Percentiles rank a stretch among this genome's conserved stretches.
Evolutionary conservation across 1,140 invertebrate genomes (phyloP).

Genomic region (Drosophila kohkoa): DNA sequence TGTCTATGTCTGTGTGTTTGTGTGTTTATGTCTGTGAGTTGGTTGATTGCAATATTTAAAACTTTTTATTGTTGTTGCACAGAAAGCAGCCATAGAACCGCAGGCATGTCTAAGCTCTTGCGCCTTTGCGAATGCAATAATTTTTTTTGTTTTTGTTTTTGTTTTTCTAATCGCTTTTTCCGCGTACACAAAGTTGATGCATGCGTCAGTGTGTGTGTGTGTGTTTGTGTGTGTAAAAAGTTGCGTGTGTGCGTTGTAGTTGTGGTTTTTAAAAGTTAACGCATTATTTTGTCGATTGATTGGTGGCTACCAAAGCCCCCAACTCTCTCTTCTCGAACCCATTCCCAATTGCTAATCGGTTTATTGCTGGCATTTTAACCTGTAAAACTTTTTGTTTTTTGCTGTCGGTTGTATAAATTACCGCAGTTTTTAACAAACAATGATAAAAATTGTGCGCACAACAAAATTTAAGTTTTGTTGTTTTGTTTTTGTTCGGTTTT

Average conservation of each 20-base stretch:
- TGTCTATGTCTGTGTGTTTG: neutral
- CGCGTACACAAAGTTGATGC: slow-evolving; percentile 44
- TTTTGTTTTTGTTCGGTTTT: slow-evolving; percentile 41
- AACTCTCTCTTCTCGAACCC: neutral
- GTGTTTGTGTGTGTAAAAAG: slow-evolving; percentile 47
- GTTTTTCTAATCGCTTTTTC: slow-evolving; percentile 70
- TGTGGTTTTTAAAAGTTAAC: slow-evolving; percentile 78
- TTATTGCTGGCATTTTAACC: slow-evolving; percentile 54
- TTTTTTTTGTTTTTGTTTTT: slow-evolving; percentile 45
- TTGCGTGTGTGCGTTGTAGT: slow-evolving; percentile 70
- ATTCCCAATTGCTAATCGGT: slow-evolving; percentile 33
- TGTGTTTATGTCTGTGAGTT: slow-evolving; percentile 34
- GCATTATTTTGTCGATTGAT: slow-evolving; percentile 82
- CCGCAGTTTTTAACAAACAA: slow-evolving; percentile 79
- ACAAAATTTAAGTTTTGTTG: slow-evolving; percentile 70
- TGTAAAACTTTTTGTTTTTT: slow-evolving; percentile 59
- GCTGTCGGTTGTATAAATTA: slow-evolving; percentile 71
- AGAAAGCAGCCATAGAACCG: slow-evolving; percentile 21
- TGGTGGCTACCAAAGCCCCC: slow-evolving; percentile 30
- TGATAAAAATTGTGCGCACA: slow-evolving; percentile 72
- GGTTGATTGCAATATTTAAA: slow-evolving; percentile 55
- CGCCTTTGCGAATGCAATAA: slow-evolving; percentile 57
- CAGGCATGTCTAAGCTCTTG: slow-evolving; percentile 24
- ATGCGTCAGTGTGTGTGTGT: slow-evolving; percentile 16
- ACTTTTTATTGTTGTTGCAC: slow-evolving; percentile 63